Evolutionary conservation across 2,113 vertebrate genomes (phyloP).

Genomic region (Grantiella picta): DNA sequence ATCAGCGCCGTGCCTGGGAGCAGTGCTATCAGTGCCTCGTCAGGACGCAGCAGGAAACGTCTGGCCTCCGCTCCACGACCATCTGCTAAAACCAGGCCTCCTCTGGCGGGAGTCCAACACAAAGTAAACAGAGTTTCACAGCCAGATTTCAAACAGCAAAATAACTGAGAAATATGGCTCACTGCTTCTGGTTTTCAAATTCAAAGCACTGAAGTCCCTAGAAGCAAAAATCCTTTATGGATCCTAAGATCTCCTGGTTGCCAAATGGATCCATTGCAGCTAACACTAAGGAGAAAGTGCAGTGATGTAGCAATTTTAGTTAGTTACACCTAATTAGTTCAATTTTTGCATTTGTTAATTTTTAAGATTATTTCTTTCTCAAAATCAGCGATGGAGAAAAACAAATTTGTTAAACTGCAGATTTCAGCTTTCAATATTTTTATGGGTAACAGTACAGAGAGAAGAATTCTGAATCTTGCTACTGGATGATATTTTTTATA

Average conservation of each 20-base stretch:
- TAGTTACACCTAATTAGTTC: background rate
- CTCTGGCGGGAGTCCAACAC: background rate
- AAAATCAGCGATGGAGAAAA: background rate
- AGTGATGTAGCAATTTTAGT: background rate
- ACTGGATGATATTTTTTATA: background rate
- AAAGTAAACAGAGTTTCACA: conserved; percentile 53
- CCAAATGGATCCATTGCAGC: background rate
- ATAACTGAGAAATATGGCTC: conserved; percentile 49
- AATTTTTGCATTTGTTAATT: background rate
- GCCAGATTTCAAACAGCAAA: conserved; percentile 54
- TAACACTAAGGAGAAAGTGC: background rate
- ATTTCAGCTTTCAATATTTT: background rate
- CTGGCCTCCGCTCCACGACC: conserved; percentile 18
- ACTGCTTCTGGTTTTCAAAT: conserved; percentile 1
- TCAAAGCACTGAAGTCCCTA: background rate
- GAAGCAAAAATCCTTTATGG: background rate
- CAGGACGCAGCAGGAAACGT: conserved; percentile 42
- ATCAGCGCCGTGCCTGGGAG: background rate
- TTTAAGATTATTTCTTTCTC: background rate
- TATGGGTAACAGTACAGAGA: background rate
- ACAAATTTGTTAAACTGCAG: background rate
- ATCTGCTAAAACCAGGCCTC: conserved; percentile 57
- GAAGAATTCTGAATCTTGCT: background rate
- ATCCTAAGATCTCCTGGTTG: background rate
- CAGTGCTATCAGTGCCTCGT: background rate